These are phyloP conservation scores for Himalopsyche kuldschensis DNA, from an alignment of 2,888 invertebrate genomes.

Conservation along the genomic window DNA sequence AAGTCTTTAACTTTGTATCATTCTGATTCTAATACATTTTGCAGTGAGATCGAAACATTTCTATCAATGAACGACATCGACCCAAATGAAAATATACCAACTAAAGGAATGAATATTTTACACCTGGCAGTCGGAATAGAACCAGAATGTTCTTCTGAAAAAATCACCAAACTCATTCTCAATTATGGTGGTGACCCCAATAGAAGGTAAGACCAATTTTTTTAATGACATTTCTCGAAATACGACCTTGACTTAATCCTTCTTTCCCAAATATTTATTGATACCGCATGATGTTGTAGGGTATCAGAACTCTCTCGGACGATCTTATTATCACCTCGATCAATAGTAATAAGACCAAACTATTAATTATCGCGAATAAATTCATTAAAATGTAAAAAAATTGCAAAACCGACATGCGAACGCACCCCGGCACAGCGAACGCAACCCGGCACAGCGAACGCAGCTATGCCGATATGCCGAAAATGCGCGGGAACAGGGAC, in stretches of 20 bases:
- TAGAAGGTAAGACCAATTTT: constrained; percentile 53
- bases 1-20: neutral
- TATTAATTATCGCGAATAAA: no score
- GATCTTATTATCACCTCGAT: no score
- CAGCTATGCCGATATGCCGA: no score
- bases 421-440: no score
- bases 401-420: no score
- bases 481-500: no score
- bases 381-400: no score
- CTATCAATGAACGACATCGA: constrained; percentile 51
- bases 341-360: no score
- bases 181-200: constrained; percentile 74
- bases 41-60: constrained; percentile 18
- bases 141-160: constrained; percentile 62
- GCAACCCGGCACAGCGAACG: no score
- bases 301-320: no score
- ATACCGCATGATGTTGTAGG: no score
- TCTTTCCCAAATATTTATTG: no score
- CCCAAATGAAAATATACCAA: constrained; percentile 70
- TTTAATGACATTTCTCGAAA: neutral
- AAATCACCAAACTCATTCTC: constrained; percentile 68
- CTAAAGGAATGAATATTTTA: constrained; percentile 72
- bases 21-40: neutral
- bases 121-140: constrained; percentile 77
- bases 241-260: neutral